These are phyloP conservation scores for Stenurella melanura DNA, from an alignment of 2,888 invertebrate genomes.

Conservation along the genomic window DNA sequence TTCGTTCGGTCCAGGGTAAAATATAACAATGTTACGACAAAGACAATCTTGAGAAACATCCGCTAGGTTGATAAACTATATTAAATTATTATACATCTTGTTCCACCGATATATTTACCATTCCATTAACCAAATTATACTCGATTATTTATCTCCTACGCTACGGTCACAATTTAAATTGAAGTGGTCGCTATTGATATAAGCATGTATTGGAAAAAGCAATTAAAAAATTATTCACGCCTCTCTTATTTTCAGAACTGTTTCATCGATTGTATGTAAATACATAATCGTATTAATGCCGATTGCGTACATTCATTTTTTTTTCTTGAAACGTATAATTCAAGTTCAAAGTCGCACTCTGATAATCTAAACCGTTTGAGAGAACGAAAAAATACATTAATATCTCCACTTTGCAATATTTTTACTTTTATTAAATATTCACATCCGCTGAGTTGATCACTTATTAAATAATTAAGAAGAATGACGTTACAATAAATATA, in stretches of 20 bases:
- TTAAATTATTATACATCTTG: background rate
- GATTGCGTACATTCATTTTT: constrained; percentile 30
- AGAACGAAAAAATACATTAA: too few relatives aligned
- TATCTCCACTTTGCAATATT: too few relatives aligned
- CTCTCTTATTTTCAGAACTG: constrained; percentile 36
- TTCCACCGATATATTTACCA: background rate
- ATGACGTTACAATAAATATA: too few relatives aligned
- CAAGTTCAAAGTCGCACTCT: constrained; percentile 15
- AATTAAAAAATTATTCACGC: constrained; percentile 43
- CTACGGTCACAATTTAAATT: constrained; percentile 9
- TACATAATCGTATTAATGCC: constrained; percentile 41
- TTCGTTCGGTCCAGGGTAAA: too few relatives aligned
- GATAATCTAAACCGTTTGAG: background rate
- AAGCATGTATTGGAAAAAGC: constrained; percentile 33
- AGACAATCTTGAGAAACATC: background rate
- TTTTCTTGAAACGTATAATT: constrained; percentile 21
- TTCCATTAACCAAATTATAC: background rate
- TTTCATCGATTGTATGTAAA: constrained; percentile 46
- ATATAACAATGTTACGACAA: background rate
- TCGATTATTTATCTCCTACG: background rate
- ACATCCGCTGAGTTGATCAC: too few relatives aligned
- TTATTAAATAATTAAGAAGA: too few relatives aligned
- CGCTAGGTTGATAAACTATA: background rate
- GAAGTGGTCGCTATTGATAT: constrained; percentile 12
- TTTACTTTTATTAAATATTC: too few relatives aligned